Percentiles rank a stretch among this genome's conserved stretches.
Conservation (phyloP, 1,140 invertebrate genomes). For the Apis dorsata region DNA sequence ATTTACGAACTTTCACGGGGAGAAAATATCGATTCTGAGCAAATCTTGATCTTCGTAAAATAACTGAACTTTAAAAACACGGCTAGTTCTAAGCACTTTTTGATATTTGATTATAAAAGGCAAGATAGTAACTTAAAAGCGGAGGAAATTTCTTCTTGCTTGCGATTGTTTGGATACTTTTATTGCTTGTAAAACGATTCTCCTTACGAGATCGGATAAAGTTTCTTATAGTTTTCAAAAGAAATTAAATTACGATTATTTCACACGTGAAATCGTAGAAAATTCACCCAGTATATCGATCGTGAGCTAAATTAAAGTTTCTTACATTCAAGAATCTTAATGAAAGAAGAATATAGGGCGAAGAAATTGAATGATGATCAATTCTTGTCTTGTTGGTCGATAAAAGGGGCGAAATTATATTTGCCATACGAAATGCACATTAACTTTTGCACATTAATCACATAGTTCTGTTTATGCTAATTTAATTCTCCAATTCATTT, state of each 20-base stretch:
- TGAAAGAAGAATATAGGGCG: too few species aligned
- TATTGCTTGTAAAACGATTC: constrained; percentile 21
- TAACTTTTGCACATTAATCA: constrained; percentile 9
- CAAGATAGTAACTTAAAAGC: background rate
- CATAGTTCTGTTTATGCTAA: background rate
- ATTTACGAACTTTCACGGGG: background rate
- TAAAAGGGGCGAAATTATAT: background rate
- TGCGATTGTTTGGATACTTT: constrained; percentile 20
- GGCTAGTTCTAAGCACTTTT: background rate
- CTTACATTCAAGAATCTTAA: too few species aligned
- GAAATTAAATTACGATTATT: constrained; percentile 17
- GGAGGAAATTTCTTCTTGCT: background rate
- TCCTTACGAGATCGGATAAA: background rate
- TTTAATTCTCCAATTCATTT: background rate
- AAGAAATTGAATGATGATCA: too few species aligned
- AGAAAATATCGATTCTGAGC: background rate
- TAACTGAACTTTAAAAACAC: background rate
- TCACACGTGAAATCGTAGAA: background rate
- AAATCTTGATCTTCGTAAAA: background rate
- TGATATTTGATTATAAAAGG: constrained; percentile 5
- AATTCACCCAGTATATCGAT: background rate
- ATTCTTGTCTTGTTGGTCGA: too few species aligned
- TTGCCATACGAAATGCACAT: background rate
- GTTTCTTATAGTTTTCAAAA: background rate
- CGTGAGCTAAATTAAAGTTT: background rate